Evolutionary conservation across 2,888 invertebrate species (phyloP).

Genomic region (Ectobius pallidus): DNA sequence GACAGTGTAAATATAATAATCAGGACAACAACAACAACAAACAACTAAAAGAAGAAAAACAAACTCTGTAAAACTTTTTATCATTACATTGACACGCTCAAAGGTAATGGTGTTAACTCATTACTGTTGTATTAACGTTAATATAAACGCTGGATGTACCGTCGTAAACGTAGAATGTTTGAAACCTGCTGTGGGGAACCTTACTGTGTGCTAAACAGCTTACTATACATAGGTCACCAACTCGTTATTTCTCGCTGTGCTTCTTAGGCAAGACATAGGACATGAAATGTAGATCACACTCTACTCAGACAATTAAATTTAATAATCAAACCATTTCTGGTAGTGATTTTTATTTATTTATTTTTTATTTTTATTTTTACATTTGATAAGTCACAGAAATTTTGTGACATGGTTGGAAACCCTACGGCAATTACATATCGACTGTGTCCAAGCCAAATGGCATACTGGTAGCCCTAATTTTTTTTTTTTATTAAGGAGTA

Average conservation of each 20-base stretch:
- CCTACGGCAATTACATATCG: no score
- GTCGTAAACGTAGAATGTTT: not conserved
- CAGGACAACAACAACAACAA: not conserved
- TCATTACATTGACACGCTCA: conserved; percentile 13
- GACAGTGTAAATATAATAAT: conserved; percentile 4
- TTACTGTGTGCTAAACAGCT: not conserved
- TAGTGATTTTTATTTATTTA: no score
- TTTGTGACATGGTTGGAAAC: no score
- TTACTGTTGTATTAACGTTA: not conserved
- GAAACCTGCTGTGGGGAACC: not conserved
- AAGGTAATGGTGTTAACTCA: not conserved
- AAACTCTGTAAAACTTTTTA: conserved; percentile 11
- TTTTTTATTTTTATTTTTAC: not conserved
- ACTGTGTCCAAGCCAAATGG: no score
- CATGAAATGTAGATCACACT: not conserved
- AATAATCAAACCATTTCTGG: no score
- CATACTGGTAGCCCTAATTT: no score
- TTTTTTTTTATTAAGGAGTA: no score
- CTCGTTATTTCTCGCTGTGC: not conserved
- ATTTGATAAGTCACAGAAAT: no score
- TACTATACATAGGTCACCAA: not conserved
- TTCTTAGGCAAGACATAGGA: not conserved
- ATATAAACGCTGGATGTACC: not conserved
- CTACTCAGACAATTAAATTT: no score
- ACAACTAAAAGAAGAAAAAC: no score